Conservation (phyloP, 64 coral and sea anemone species). For the Pocillopora damicornis region DNA sequence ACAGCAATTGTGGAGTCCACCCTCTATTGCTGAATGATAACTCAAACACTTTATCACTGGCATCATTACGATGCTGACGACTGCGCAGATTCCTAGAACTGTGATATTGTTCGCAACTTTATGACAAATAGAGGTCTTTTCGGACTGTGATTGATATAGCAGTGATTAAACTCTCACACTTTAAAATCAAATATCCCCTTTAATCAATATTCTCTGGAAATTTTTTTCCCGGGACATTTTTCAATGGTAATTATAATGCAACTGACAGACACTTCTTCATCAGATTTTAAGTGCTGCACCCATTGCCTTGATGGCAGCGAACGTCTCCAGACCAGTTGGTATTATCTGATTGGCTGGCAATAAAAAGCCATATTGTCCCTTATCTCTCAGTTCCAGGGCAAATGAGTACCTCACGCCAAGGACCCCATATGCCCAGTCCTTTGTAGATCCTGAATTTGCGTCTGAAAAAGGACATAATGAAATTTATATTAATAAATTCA, state of each 20-base stretch:
- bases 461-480: slow-evolving; percentile 40
- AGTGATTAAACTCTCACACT: no score
- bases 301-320: slow-evolving; percentile 89
- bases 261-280: not conserved
- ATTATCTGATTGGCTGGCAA: slow-evolving; percentile 84
- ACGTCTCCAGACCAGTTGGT: slow-evolving; percentile 86
- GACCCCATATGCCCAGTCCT: slow-evolving; percentile 70
- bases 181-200: not conserved
- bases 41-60: no score
- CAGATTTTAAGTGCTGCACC: slow-evolving; percentile 50
- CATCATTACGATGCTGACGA: no score
- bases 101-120: no score
- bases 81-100: no score
- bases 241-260: not conserved
- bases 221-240: not conserved
- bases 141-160: no score
- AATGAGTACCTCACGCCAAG: slow-evolving; percentile 78
- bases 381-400: slow-evolving; percentile 76
- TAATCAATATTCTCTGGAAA: not conserved
- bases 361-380: slow-evolving; percentile 68
- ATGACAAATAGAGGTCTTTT: no score
- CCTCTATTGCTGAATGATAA: no score
- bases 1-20: no score
- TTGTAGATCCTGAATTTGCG: slow-evolving; percentile 64
- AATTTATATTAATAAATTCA: not conserved